Percentiles rank a stretch among this genome's conserved stretches.
Evolutionary conservation across 2,113 vertebrate genomes (phyloP).

Genomic region (Gyps fulvus): DNA sequence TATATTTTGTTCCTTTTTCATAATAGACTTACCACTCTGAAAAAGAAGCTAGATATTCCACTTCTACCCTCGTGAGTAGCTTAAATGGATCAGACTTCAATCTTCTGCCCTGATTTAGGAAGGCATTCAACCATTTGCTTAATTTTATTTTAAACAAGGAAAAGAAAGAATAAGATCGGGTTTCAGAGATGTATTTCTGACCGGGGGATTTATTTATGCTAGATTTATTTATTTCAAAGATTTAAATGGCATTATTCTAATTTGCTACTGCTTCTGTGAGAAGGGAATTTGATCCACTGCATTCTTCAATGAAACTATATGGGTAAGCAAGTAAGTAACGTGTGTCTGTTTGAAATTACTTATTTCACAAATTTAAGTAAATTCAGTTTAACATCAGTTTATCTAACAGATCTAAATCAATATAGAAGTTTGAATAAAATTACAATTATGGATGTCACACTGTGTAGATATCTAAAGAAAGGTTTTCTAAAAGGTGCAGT

Average conservation of each 20-base stretch:
- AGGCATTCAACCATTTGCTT: slow-evolving; percentile 40
- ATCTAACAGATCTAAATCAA: not conserved
- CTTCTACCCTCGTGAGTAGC: not conserved
- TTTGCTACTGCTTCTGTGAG: not conserved
- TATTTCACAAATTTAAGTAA: not conserved
- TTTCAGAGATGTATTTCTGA: slow-evolving; percentile 26
- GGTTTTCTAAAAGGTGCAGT: not conserved
- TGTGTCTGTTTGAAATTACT: not conserved
- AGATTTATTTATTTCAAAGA: slow-evolving; percentile 32
- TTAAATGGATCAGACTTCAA: slow-evolving; percentile 18
- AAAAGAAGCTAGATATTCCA: not conserved
- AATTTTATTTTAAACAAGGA: slow-evolving; percentile 32
- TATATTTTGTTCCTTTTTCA: not conserved
- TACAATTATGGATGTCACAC: not conserved
- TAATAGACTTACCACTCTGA: not conserved
- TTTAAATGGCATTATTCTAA: slow-evolving; percentile 14
- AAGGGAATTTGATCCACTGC: not conserved
- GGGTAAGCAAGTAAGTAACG: not conserved
- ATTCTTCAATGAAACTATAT: not conserved
- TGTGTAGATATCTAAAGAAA: not conserved
- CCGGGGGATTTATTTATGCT: slow-evolving; percentile 25
- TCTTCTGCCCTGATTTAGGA: slow-evolving; percentile 14
- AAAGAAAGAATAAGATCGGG: not conserved
- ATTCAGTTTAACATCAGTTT: not conserved
- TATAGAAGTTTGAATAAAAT: not conserved